Evolutionary conservation across 2,797 vertebrate species (phyloP), one percentile per base, ranked within the genome.

Genomic region (Rachycentron canadum): DNA sequence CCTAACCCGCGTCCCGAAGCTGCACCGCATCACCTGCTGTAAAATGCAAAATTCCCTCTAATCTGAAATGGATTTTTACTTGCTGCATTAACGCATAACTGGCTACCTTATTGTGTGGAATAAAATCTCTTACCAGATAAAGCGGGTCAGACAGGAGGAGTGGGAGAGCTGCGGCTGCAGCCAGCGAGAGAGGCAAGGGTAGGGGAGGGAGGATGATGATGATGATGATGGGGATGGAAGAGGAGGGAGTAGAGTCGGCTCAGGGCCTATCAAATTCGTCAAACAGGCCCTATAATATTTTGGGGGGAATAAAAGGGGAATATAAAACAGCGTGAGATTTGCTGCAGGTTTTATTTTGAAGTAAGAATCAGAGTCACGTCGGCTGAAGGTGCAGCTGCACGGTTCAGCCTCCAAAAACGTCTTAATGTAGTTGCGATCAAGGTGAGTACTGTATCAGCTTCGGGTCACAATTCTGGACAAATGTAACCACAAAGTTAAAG

Each of bases 191-290:
- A 81, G 65, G 43, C 28, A 63, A 76, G 28, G 53, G 64, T 68
- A 74, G 72, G 74, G 80, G 74, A 45, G 78, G 16, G 50, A 62
- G 47, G 78, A 34, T 25, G 83, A 69, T 41, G 74, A 76, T 13
- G 83, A 62, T 45, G 79, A 71, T 28, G 78, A 62, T 57, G 23
- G 62, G 26, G 50, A 65, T 38, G 60, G 78, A 61, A 58, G 66
- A 71, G 76, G 85, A 86, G 86, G 89, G 73, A 78, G 21, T 32
- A 79, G 49, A 89, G 78, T 40, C 78, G 32, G 79, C 74, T 70
- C 69, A 69, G 61, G 86, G 84, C 90, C 87, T 88, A 90, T 91
- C 88, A 90, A 52, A 90, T 86, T 69, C 82, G 76, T 79, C 74
- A 79, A 74, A 84, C 55, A 77, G 80, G 81, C 72, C 65, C 21